Evolutionary conservation across 1,140 invertebrate species (phyloP).

Genomic region (Drosophila nigromelanica): DNA sequence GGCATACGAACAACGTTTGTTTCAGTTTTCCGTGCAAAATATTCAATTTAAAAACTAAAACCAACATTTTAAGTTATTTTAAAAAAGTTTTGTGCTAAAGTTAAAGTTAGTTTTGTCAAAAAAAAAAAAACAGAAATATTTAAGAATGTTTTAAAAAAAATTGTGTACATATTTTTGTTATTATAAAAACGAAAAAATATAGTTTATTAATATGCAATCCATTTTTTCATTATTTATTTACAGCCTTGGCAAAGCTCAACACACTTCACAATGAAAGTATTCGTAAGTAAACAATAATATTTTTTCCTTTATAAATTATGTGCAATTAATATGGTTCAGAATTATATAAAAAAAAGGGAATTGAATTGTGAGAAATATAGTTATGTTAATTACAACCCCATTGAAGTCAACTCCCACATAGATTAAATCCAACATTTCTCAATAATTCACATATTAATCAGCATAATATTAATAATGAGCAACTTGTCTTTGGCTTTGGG

Average conservation of each 20-base stretch:
- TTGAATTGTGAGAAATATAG: slow-evolving; percentile 31
- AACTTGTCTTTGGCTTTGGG: slow-evolving; percentile 16
- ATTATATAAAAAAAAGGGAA: neutral
- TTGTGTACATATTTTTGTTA: neutral
- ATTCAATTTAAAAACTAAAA: slow-evolving; percentile 10
- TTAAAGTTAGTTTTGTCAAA: neutral
- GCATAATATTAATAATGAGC: neutral
- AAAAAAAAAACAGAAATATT: neutral
- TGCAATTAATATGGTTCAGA: slow-evolving; percentile 28
- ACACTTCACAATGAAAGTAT: slow-evolving; percentile 79
- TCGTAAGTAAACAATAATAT: slow-evolving; percentile 68
- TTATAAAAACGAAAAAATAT: slow-evolving; percentile 2
- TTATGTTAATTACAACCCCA: slow-evolving; percentile 10
- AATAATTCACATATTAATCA: slow-evolving; percentile 4
- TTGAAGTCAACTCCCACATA: slow-evolving; percentile 41
- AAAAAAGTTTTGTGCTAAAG: slow-evolving; percentile 11
- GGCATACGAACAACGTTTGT: slow-evolving; percentile 18
- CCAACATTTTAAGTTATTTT: neutral
- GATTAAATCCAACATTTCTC: slow-evolving; percentile 19
- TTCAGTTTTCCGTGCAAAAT: slow-evolving; percentile 16
- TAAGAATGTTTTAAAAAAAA: slow-evolving; percentile 1
- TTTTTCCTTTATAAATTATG: slow-evolving; percentile 29
- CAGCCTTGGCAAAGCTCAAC: slow-evolving; percentile 67
- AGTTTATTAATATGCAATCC: slow-evolving; percentile 15
- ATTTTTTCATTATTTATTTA: slow-evolving; percentile 51